Base-by-base conservation (phyloP, 92 coral and sea anemone genomes). In the Anthopleura xanthogrammica region DNA sequence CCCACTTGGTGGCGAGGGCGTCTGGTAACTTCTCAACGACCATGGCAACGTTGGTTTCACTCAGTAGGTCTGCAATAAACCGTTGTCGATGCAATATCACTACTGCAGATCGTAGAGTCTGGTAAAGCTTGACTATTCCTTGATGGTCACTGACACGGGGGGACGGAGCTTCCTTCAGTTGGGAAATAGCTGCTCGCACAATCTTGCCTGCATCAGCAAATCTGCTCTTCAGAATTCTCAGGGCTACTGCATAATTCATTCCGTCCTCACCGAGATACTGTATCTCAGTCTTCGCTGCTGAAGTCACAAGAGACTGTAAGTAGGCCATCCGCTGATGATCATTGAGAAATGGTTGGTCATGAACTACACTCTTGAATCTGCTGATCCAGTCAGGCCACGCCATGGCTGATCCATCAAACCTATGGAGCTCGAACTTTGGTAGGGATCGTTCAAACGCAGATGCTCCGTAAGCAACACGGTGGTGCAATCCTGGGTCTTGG, bases 11-110 rank as follows among this genome's bases (percentile, higher is more conserved):
- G 36, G 36, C 36, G 36, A 29, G 36, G 36, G 36, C 1, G 36
- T 29, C 36, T 29, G 36, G 36, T 29, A 80, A 89, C 72, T 85
- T 85, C 55, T 85, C 86, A 52, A 81, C 83, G 20, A 83, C 84
- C 64, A 85, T 89, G 72, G 81, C 42, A 29, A 89, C 77, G 83
- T 80, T 85, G 55, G 92, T 85, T 74, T 85, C 84, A 71, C 92
- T 85, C 60, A 89, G 39, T 62, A 89, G 77, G 62, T 89, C 92
- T 36, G 92, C 86, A 77, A 89, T 62, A 54, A 85, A 86, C 48
- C 86, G 72, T 72, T 89, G 92, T 89, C 92, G 72, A 79, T 85
- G 87, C 76, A 89, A 78, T 83, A 80, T 89, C 75, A 89, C 81
- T 36, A 89, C 84, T 12, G 91, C 75, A 72, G 88, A 80, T 43